phyloP scores from a whole-genome alignment of 2,113 vertebrate genomes.

The Elaphurus davidianus region DNA sequence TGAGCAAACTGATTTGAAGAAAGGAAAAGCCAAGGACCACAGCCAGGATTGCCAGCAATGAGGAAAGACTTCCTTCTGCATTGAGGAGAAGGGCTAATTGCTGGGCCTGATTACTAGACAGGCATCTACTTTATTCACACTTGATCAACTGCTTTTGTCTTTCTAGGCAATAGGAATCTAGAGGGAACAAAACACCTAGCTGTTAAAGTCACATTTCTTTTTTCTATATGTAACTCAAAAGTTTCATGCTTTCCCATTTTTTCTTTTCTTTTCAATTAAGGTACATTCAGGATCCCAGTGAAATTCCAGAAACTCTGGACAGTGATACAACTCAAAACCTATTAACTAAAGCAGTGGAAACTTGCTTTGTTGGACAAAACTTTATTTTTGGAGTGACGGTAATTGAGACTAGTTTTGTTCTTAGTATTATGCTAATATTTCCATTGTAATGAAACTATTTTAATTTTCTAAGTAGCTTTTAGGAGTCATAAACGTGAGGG shows the following conservation, averaged over 20 bases:
- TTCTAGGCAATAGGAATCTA: not conserved
- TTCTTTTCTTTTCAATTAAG: constrained; percentile 63
- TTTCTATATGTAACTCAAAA: not conserved
- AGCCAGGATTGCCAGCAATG: not conserved
- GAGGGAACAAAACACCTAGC: not conserved
- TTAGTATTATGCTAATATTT: constrained; percentile 25
- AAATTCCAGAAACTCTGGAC: constrained; percentile 68
- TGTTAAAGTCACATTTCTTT: not conserved
- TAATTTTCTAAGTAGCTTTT: constrained; percentile 4
- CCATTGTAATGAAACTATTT: constrained; percentile 35
- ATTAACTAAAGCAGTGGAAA: constrained; percentile 84
- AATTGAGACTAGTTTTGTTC: constrained; percentile 56
- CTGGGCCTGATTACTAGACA: not conserved
- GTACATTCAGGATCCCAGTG: constrained; percentile 76
- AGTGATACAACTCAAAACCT: constrained; percentile 57
- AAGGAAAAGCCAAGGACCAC: not conserved
- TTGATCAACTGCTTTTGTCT: not conserved
- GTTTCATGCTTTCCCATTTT: constrained; percentile 19
- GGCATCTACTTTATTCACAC: not conserved
- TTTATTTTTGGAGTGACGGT: constrained; percentile 91
- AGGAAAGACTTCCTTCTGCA: not conserved
- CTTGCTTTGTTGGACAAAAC: constrained; percentile 86
- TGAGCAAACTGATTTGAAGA: not conserved
- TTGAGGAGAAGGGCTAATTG: not conserved
- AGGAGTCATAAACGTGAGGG: not conserved